Percentiles rank a stretch among this genome's conserved stretches.
Evolutionary conservation across 37 sponge, comb jelly and placozoan genomes (phyloP).

Genomic region (Beroe forskalii): DNA sequence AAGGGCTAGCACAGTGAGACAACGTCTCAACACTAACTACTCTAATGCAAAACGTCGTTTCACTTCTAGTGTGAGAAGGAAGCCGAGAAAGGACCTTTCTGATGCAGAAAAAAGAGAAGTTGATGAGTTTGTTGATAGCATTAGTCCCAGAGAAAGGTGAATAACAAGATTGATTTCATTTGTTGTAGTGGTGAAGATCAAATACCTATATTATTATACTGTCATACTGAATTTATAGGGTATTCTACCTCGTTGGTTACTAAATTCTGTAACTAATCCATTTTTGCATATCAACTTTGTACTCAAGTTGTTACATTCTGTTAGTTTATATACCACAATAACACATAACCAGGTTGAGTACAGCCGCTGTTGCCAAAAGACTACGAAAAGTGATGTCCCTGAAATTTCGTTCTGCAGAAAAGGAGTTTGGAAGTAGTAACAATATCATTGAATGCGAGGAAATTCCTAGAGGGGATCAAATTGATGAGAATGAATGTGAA

Average conservation of each 20-base stretch:
- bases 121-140: background rate
- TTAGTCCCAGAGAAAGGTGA: background rate
- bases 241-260: too few relatives aligned
- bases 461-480: background rate
- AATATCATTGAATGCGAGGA: background rate
- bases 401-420: too few relatives aligned
- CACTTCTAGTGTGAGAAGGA: background rate
- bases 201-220: too few relatives aligned
- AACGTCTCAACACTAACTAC: too few relatives aligned
- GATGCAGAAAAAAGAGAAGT: background rate
- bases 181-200: too few relatives aligned
- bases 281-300: too few relatives aligned
- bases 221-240: too few relatives aligned
- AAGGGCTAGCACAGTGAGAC: background rate
- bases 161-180: too few relatives aligned
- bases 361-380: background rate
- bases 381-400: background rate
- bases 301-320: too few relatives aligned
- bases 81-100: background rate
- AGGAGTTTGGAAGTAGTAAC: background rate
- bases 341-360: background rate
- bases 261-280: too few relatives aligned
- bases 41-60: background rate
- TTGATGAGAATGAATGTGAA: background rate
- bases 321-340: too few relatives aligned